These are phyloP conservation scores for Strix uralensis DNA, from an alignment of 2,113 vertebrate genomes.

Conservation along the genomic window DNA sequence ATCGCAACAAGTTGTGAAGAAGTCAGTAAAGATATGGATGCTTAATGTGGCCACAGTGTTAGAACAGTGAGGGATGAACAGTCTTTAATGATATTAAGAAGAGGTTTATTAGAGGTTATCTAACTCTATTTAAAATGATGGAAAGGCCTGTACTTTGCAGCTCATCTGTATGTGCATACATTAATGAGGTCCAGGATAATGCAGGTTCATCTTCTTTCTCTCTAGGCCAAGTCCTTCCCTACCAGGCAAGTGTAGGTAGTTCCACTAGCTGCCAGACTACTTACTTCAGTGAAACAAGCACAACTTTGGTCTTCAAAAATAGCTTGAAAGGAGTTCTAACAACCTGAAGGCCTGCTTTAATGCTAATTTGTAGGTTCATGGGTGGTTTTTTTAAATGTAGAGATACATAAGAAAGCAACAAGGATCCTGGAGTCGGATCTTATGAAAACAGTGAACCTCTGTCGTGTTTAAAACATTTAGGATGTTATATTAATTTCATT, in stretches of 20 bases:
- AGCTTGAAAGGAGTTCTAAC: background rate
- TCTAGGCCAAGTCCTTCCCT: background rate
- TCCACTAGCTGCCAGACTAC: background rate
- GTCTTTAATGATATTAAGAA: background rate
- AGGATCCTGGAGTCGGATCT: background rate
- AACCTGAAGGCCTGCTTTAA: background rate
- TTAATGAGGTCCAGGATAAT: background rate
- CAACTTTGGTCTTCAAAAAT: background rate
- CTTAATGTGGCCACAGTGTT: background rate
- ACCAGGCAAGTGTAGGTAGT: background rate
- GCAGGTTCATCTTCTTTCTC: background rate
- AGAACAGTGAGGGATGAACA: background rate
- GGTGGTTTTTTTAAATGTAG: background rate
- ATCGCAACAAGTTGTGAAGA: background rate
- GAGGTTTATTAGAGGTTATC: background rate
- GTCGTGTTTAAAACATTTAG: constrained; percentile 25
- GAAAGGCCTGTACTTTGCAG: background rate
- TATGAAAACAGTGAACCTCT: background rate
- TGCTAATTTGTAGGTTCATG: background rate
- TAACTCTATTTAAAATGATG: background rate
- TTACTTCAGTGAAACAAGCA: background rate
- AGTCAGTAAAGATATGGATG: rapidly evolving
- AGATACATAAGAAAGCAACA: background rate
- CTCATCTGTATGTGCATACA: background rate
- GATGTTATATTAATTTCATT: constrained; percentile 41